Conservation (phyloP, 2,888 invertebrate species). For the Anthrax anthrax region DNA sequence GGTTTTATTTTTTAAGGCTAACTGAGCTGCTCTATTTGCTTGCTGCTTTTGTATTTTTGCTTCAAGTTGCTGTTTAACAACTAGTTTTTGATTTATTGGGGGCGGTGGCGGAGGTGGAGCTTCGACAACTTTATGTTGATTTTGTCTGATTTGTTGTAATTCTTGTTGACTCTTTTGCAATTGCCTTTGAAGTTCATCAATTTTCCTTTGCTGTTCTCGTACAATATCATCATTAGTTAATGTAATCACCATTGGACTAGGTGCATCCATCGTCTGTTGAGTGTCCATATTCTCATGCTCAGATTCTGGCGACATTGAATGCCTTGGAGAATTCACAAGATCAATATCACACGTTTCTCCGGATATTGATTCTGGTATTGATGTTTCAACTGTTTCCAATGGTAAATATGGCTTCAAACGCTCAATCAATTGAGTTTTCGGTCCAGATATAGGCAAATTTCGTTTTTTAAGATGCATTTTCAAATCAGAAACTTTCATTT, state of each 20-base stretch:
- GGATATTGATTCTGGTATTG: conserved; percentile 32
- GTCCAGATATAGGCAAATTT: conserved; percentile 87
- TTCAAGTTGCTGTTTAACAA: conserved; percentile 51
- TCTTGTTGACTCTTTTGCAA: conserved; percentile 64
- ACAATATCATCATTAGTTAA: conserved; percentile 55
- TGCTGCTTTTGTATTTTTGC: conserved; percentile 47
- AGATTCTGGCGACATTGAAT: conserved; percentile 18
- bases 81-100: conserved; percentile 36
- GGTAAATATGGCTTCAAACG: conserved; percentile 61
- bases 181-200: conserved; percentile 74
- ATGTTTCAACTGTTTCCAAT: conserved; percentile 35
- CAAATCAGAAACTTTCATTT: conserved; percentile 91
- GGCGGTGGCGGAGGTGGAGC: conserved; percentile 13
- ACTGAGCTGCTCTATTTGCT: conserved; percentile 24
- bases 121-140: conserved; percentile 34
- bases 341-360: conserved; percentile 28
- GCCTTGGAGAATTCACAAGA: conserved; percentile 22
- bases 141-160: conserved; percentile 50
- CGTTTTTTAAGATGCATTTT: conserved; percentile 88
- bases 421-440: conserved; percentile 89
- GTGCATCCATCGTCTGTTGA: conserved; percentile 30
- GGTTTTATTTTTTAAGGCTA: conserved; percentile 21
- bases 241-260: conserved; percentile 25
- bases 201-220: conserved; percentile 70
- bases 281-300: conserved; percentile 33